Evolutionary conservation across 2,113 vertebrate genomes (phyloP).

Genomic region (Arvicanthis niloticus): DNA sequence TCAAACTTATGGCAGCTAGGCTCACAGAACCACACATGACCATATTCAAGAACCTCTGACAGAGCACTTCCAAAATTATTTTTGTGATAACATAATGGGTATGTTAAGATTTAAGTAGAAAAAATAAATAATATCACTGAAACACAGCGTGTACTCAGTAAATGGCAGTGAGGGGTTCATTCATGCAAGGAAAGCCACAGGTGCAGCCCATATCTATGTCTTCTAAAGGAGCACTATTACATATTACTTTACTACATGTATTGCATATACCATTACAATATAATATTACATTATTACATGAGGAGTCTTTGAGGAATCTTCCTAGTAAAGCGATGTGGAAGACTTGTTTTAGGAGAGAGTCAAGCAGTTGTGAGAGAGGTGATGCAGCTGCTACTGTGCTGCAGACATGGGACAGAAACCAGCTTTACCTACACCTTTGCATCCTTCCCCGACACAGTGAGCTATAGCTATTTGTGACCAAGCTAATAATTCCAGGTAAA

Average conservation of each 20-base stretch:
- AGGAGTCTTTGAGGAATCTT: slow-evolving; percentile 14
- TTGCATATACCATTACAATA: no score
- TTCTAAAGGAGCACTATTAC: not conserved
- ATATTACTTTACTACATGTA: not conserved
- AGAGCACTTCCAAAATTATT: not conserved
- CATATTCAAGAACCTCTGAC: not conserved
- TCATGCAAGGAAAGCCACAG: not conserved
- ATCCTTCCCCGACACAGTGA: not conserved
- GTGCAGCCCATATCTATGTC: not conserved
- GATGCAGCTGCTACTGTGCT: not conserved
- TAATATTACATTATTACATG: no score
- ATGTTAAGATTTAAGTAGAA: slow-evolving; percentile 31
- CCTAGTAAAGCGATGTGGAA: not conserved
- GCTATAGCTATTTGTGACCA: slow-evolving; percentile 42
- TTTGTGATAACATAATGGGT: not conserved
- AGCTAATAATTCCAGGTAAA: slow-evolving; percentile 70
- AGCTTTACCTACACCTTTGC: not conserved
- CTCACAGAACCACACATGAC: not conserved
- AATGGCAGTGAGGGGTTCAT: not conserved
- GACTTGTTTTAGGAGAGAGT: slow-evolving; percentile 16
- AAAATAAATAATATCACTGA: not conserved
- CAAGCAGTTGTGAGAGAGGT: not conserved
- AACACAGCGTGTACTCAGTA: not conserved
- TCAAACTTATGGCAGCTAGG: not conserved
- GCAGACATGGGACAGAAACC: slow-evolving; percentile 17